Base-by-base conservation (phyloP, 1,140 invertebrate genomes). In the Drosophila ananassae region DNA sequence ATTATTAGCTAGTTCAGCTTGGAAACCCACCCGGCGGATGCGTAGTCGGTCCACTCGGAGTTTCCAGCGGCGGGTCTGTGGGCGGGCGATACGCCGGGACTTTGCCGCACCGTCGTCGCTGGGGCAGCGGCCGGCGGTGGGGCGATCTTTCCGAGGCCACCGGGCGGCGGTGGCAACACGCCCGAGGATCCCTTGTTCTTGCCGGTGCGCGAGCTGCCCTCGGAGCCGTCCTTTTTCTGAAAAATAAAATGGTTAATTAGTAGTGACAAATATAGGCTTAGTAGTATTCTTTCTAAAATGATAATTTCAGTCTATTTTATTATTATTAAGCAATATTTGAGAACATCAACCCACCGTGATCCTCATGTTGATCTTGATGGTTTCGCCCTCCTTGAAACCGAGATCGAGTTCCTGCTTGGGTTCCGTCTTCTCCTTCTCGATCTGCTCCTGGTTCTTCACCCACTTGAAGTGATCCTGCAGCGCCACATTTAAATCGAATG, bases 391-490 rank as follows among this genome's bases (percentile, higher is more conserved):
- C 92, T 99, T 99, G 90, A 99, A 99, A 61, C 98, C 96, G n/a
- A 99, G 94, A 94, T 99, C 98, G 13, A 99, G 92, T 81, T 97
- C 95, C 64, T 97, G 97, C 77, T 95, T 95, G 9, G 95, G 94
- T 67, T 93, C 93, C 44, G 94, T 94, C 73, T 96, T 95, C 85
- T 97, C 96, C 68, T 96, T 96, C 90, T 96, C 96, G 46, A 96
- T 96, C 92, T 96, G 94, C 92, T 98, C 96, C 79, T 97, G 96
- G 92, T 98, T 98, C 89, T 97, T 97, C 2, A 99, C 90, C 96
- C 97, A 98, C 93, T 99, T 99, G 85, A 99, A 99, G 92, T 99
- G 98, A 93, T 99, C 98, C 94, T 99, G 98, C 32, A 99, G 93
- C 22, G 98, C 96, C 21, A 99, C 99, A 94, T 99, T 99, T 12